phyloP scores from a whole-genome alignment of 2,888 invertebrate genomes.

The Uropetala carovei region DNA sequence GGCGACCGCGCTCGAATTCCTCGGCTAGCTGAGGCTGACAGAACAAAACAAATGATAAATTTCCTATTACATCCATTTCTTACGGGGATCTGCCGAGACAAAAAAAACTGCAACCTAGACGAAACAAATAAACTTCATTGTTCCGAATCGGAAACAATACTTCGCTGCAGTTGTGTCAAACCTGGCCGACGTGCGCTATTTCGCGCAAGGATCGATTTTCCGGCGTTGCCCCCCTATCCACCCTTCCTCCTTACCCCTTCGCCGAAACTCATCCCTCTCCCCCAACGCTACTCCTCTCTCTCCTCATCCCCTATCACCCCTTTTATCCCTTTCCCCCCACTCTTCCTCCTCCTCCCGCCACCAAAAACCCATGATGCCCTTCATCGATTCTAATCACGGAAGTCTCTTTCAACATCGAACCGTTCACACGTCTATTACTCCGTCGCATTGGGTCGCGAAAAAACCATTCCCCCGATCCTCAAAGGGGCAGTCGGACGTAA shows the following conservation, averaged over 20 bases:
- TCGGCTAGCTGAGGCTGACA: background rate
- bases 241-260: background rate
- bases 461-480: background rate
- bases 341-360: background rate
- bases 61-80: background rate
- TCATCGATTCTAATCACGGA: slow-evolving; percentile 64
- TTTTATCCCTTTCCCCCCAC: background rate
- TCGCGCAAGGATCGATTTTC: background rate
- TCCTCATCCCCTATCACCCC: background rate
- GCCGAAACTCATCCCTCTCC: background rate
- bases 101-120: background rate
- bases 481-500: background rate
- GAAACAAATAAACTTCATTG: background rate
- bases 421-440: slow-evolving; percentile 43
- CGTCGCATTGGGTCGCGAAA: background rate
- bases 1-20: background rate
- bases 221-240: background rate
- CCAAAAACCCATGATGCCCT: slow-evolving; percentile 3
- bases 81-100: background rate
- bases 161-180: slow-evolving; percentile 7
- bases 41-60: background rate
- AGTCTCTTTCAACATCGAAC: slow-evolving; percentile 58
- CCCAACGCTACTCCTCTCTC: background rate
- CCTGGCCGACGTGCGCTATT: background rate
- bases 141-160: slow-evolving; percentile 12